Conservation (phyloP, 92 coral and sea anemone genomes). For the Chrysogorgia sp. region DNA sequence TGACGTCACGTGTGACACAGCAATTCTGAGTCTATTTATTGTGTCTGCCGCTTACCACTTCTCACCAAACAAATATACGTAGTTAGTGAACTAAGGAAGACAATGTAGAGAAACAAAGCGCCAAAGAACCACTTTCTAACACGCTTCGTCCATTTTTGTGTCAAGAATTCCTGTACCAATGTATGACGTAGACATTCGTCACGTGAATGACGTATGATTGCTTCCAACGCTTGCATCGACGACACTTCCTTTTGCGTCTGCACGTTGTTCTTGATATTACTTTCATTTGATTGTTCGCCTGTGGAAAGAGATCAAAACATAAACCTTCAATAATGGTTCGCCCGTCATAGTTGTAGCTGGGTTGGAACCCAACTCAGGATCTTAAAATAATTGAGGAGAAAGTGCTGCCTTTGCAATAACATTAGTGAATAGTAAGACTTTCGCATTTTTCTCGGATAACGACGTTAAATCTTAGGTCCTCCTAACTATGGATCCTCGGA, state of each 20-base stretch:
- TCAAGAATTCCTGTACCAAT: slow-evolving; percentile 10
- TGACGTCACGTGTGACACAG: neutral
- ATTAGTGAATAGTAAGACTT: no score
- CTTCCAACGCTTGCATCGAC: slow-evolving; percentile 17
- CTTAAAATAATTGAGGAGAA: no score
- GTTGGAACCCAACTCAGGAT: no score
- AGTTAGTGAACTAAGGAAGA: slow-evolving; percentile 22
- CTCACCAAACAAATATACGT: slow-evolving; percentile 1
- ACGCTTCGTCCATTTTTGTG: slow-evolving; percentile 19
- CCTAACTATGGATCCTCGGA: no score
- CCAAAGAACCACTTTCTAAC: slow-evolving; percentile 2
- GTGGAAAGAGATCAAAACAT: no score
- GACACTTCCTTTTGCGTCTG: neutral
- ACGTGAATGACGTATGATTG: slow-evolving; percentile 6
- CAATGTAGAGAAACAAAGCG: neutral
- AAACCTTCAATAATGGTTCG: no score
- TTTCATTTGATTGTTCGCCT: neutral
- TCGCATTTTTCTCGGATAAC: no score
- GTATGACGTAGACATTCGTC: slow-evolving; percentile 20
- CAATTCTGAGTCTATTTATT: neutral
- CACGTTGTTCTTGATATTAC: neutral
- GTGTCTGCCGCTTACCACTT: neutral
- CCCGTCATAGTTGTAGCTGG: no score
- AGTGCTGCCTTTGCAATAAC: no score
- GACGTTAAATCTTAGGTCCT: no score